Evolutionary conservation across 2,888 invertebrate species (phyloP).

Genomic region (Noctua janthina): DNA sequence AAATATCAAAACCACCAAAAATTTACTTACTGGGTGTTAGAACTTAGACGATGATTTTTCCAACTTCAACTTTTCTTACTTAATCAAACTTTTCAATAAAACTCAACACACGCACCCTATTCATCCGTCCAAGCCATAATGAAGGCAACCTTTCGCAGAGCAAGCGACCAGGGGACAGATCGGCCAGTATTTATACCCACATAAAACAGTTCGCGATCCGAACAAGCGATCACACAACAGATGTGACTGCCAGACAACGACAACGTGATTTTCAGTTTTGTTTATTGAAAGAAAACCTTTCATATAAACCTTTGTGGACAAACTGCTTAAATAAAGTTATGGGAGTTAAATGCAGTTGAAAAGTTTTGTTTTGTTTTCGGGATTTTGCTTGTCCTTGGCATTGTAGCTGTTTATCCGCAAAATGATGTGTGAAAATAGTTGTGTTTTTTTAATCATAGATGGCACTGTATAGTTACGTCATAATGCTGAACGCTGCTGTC

Average conservation of each 20-base stretch:
- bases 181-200: slow-evolving; percentile 84
- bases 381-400: background rate
- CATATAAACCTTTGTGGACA: slow-evolving; percentile 46
- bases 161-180: slow-evolving; percentile 79
- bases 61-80: background rate
- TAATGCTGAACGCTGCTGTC: background rate
- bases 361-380: slow-evolving; percentile 19
- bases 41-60: no score
- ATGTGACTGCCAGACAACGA: slow-evolving; percentile 72
- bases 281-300: slow-evolving; percentile 59
- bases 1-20: no score
- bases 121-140: slow-evolving; percentile 64
- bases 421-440: no score
- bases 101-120: slow-evolving; percentile 54
- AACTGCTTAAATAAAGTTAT: slow-evolving; percentile 31
- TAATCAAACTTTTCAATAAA: background rate
- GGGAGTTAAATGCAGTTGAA: slow-evolving; percentile 25
- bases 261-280: slow-evolving; percentile 62
- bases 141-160: slow-evolving; percentile 75
- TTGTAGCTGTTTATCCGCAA: no score
- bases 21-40: no score
- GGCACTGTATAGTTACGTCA: no score
- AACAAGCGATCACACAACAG: slow-evolving; percentile 78
- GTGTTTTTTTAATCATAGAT: no score
- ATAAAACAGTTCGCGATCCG: slow-evolving; percentile 80